These are phyloP conservation scores for Madoqua kirkii DNA, from an alignment of 2,113 vertebrate species.

Conservation along the genomic window DNA sequence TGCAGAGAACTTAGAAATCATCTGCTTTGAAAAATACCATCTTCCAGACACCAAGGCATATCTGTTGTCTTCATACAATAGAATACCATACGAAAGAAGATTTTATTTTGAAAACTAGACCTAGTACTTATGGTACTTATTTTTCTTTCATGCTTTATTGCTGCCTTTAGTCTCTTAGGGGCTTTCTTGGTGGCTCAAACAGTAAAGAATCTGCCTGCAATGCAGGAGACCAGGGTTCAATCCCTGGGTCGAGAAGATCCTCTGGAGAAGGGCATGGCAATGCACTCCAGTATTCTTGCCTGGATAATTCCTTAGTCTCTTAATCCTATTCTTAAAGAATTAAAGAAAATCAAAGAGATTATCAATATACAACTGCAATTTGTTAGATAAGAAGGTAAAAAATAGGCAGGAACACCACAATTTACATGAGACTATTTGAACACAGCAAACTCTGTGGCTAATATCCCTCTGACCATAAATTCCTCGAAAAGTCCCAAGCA, in stretches of 20 bases:
- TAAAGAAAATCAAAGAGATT: slow-evolving; percentile 19
- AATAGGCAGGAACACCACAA: not conserved
- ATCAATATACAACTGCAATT: not conserved
- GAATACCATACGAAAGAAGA: not conserved
- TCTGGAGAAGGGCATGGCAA: not conserved
- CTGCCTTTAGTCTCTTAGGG: not conserved
- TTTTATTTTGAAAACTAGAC: not conserved
- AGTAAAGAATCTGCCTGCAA: not conserved
- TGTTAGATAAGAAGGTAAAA: not conserved
- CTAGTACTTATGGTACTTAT: not conserved
- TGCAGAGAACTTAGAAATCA: not conserved
- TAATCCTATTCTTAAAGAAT: not conserved
- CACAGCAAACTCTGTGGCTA: not conserved
- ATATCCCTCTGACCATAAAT: not conserved
- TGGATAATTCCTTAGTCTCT: not conserved
- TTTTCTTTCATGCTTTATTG: not conserved
- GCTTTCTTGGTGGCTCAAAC: not conserved
- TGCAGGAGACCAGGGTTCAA: not conserved
- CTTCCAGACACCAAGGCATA: not conserved
- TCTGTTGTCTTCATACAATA: not conserved
- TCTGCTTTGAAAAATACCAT: slow-evolving; percentile 1
- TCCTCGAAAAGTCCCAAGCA: not conserved
- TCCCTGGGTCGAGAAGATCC: not conserved
- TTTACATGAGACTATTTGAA: not conserved
- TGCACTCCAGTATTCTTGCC: not conserved